Percentiles rank a stretch among this genome's conserved stretches.
Conservation (phyloP, 2,797 vertebrate species). For the Anisognathus igniventris region DNA sequence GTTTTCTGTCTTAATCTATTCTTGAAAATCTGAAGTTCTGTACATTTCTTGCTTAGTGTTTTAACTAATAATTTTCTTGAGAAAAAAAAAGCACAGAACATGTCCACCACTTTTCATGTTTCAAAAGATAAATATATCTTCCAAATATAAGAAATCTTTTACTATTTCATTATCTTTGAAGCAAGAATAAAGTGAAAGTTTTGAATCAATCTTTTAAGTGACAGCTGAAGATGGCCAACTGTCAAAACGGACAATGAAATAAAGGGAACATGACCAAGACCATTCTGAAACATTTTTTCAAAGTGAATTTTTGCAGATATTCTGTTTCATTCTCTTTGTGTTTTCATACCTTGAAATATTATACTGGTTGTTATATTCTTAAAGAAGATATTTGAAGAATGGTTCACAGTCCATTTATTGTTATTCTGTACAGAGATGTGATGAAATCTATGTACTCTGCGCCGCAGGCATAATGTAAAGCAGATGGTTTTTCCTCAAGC, state of each 20-base stretch:
- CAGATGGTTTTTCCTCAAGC: constrained; percentile 64
- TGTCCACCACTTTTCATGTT: neutral
- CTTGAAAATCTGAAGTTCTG: neutral
- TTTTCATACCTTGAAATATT: constrained; percentile 27
- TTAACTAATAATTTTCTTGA: neutral
- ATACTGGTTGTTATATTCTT: constrained; percentile 52
- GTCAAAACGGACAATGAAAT: constrained; percentile 1
- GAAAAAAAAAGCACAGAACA: neutral
- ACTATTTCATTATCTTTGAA: neutral
- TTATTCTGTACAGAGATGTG: constrained; percentile 66
- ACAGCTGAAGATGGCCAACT: neutral
- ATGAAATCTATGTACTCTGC: constrained; percentile 67
- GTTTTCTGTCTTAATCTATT: neutral
- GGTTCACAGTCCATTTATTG: constrained; percentile 61
- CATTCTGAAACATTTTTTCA: neutral
- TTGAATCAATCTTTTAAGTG: neutral
- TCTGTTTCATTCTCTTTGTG: neutral
- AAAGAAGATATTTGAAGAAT: constrained; percentile 61
- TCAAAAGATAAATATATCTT: neutral
- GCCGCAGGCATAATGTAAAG: constrained; percentile 65
- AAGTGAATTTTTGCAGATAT: constrained; percentile 13
- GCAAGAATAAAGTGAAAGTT: neutral
- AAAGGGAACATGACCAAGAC: neutral
- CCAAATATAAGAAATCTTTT: neutral
- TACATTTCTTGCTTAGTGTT: neutral